Base-by-base conservation (phyloP, 2,888 invertebrate genomes). In the Calameuta pallipes region DNA sequence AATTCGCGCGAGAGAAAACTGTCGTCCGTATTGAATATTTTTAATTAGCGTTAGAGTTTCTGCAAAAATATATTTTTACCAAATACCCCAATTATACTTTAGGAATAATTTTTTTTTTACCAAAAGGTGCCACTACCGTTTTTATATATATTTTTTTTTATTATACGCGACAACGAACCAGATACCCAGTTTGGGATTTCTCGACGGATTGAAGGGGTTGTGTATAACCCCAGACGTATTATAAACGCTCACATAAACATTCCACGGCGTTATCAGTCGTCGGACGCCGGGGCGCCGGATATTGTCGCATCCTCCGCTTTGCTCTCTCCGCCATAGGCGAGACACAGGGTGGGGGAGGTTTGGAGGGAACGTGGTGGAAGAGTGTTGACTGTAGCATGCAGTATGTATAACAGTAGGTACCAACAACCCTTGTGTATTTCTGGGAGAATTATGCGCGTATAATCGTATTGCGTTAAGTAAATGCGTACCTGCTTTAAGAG, bases 231-330 rank as follows among this genome's bases (percentile, higher is more conserved):
- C 86, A 86, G 87, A 87, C 85, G 86, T 89, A 89, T 89, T 90
- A 90, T 88, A 89, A 89, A 89, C 89, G 88, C 86, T 87, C 88
- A 86, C 90, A 90, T 91, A 91, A 91, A 91, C 91, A 91, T 91
- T 89, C 91, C 90, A 85, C 85, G 88, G 90, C 89, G 91, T 91
- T 91, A 91, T 91, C 91, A 91, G 91, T 91, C 90, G 91, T 91
- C 91, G 91, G 91, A 90, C 91, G 91, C 91, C 91, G 91, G 91
- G 89, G 89, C 90, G 90, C 89, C 91, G 91, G 91, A 91, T 91
- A 91, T 91, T 91, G 91, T 91, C 91, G 91, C 91, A 91, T 91
- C 91, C 91, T 91, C 90, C 87, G 87, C 87, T 87, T 86, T 85
- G 85, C 89, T 87, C 88, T 87, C 87, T 85, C 79, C 78, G 73